These are phyloP conservation scores for Ericerus pela DNA, from an alignment of 1,140 invertebrate genomes.

Conservation along the genomic window DNA sequence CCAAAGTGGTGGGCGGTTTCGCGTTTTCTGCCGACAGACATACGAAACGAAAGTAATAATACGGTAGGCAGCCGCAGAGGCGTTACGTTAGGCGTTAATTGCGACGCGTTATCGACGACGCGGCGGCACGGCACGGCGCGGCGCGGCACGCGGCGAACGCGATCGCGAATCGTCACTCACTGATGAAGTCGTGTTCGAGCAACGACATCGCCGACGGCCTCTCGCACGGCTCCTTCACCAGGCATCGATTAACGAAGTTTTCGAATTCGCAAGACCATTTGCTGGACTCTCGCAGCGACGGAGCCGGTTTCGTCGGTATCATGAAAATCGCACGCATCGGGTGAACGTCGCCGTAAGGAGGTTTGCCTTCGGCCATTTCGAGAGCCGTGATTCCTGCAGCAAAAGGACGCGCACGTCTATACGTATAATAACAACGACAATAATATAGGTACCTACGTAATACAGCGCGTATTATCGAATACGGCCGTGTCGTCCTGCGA, in stretches of 20 bases:
- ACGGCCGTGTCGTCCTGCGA: too few relatives aligned
- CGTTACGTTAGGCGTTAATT: background rate
- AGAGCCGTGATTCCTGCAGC: constrained; percentile 75
- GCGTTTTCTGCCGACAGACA: constrained; percentile 45
- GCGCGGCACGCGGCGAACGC: too few relatives aligned
- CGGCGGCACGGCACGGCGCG: too few relatives aligned
- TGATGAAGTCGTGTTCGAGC: constrained; percentile 83
- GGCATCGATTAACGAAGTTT: constrained; percentile 91
- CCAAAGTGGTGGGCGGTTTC: constrained; percentile 67
- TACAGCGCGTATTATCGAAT: background rate
- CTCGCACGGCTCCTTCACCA: constrained; percentile 88
- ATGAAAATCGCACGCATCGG: constrained; percentile 99
- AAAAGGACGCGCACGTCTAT: background rate
- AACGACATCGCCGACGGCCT: constrained; percentile 80
- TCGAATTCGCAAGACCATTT: constrained; percentile 93
- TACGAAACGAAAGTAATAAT: background rate
- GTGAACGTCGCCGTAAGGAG: constrained; percentile 97
- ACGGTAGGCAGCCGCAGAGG: background rate
- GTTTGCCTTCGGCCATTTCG: constrained; percentile 99
- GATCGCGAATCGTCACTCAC: too few relatives aligned
- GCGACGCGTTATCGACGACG: too few relatives aligned
- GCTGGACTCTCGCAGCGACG: constrained; percentile 90
- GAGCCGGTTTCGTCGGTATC: constrained; percentile 98
- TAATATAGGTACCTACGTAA: too few relatives aligned
- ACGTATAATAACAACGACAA: too few relatives aligned